Evolutionary conservation across 2,113 vertebrate genomes (phyloP).

Genomic region (Cephalopterus ornatus): DNA sequence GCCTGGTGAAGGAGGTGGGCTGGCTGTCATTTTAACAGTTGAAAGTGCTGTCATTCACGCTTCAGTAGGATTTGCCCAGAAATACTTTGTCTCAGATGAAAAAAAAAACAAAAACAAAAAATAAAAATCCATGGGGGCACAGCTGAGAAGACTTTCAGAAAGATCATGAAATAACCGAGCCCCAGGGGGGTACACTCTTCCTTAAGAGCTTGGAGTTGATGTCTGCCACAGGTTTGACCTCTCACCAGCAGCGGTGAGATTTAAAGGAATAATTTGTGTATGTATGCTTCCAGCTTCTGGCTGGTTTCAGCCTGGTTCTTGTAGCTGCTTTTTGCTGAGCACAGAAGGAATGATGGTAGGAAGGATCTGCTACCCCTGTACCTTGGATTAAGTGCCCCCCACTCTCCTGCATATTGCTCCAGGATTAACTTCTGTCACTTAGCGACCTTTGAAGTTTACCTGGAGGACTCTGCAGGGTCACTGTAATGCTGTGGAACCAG

Average conservation of each 20-base stretch:
- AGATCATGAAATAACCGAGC: not conserved
- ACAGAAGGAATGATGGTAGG: not conserved
- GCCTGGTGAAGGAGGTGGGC: not conserved
- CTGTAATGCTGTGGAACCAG: not conserved
- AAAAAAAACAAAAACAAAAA: too few species aligned
- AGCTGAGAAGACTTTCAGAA: not conserved
- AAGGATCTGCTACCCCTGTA: not conserved
- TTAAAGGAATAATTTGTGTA: not conserved
- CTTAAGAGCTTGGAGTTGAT: not conserved
- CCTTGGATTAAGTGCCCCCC: not conserved
- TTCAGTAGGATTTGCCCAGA: not conserved
- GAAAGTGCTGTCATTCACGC: not conserved
- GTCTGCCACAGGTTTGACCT: not conserved
- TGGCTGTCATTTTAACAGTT: not conserved
- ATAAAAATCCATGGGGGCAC: too few species aligned
- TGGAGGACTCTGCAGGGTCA: not conserved
- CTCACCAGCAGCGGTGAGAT: not conserved
- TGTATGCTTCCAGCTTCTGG: not conserved
- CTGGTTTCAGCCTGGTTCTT: not conserved
- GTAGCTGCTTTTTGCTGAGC: not conserved
- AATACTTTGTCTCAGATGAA: not conserved
- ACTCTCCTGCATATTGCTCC: not conserved
- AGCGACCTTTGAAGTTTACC: constrained; percentile 6
- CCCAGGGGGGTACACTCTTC: not conserved
- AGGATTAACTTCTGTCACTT: not conserved